phyloP scores from a whole-genome alignment of 2,888 invertebrate genomes.

The Pharmacophagus antenor region DNA sequence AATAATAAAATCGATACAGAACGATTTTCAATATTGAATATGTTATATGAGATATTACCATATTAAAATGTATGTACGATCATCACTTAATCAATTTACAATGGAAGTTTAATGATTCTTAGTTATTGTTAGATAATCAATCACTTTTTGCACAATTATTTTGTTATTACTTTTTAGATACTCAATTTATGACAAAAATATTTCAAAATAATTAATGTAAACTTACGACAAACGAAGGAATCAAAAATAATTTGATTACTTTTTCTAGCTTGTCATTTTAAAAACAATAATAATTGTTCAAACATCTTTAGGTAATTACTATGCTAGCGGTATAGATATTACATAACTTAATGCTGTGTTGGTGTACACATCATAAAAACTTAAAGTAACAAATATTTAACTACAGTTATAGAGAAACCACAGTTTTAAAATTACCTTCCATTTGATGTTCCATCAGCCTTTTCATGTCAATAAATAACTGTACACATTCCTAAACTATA shows the following conservation, averaged over 20 bases:
- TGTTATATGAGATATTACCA: too few relatives aligned
- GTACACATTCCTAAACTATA: slow-evolving; percentile 63
- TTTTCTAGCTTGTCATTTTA: slow-evolving; percentile 37
- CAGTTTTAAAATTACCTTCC: slow-evolving; percentile 42
- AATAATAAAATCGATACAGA: too few relatives aligned
- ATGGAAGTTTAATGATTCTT: background rate
- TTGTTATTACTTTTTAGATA: background rate
- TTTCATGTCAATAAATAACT: slow-evolving; percentile 68
- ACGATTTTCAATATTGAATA: too few relatives aligned
- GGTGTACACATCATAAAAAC: slow-evolving; percentile 59
- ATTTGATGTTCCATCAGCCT: slow-evolving; percentile 59
- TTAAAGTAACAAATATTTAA: slow-evolving; percentile 51
- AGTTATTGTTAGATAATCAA: slow-evolving; percentile 56
- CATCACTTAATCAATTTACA: too few relatives aligned
- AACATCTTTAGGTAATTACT: slow-evolving; percentile 57
- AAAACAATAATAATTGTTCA: slow-evolving; percentile 36
- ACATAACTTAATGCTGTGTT: slow-evolving; percentile 61
- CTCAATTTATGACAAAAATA: too few relatives aligned
- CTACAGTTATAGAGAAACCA: slow-evolving; percentile 44
- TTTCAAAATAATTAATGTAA: slow-evolving; percentile 31
- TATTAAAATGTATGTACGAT: too few relatives aligned
- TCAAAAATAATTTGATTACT: slow-evolving; percentile 36
- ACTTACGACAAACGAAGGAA: slow-evolving; percentile 42
- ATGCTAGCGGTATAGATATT: slow-evolving; percentile 62
- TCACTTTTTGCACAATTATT: slow-evolving; percentile 45